Base-by-base conservation (phyloP, 2,113 vertebrate genomes). In the Malurus cyaneus region DNA sequence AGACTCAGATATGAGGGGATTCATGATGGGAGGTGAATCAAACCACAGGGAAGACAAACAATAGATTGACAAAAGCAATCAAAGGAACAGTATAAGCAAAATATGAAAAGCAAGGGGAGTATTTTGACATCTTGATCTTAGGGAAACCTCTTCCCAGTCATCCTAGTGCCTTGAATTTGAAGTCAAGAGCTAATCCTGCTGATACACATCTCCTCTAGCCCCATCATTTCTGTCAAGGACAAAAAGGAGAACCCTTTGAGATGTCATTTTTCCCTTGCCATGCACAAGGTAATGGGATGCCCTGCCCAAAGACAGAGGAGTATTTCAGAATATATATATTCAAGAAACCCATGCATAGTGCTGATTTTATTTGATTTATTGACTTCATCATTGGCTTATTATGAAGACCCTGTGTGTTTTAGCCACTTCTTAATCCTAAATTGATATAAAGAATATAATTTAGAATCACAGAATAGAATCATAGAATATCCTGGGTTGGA, bases 21-120 rank as follows among this genome's bases (percentile, higher is more conserved):
- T 80, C 25, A 18, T 93, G n/a, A 54, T 21, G 39, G n/a, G 65
- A 95, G 56, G 69, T 10, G 71, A 93, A 92, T 94, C 47, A 95
- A 85, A 87, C 41, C 42, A 53, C 70, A 18, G 70, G 49, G 62
- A 42, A 65, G 49, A 39, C 52, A 57, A 92, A 89, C 56, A 83
- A 39, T n/a, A 85, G 56, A 34, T 69, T 86, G 60, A 91, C 23
- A 85, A 95, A 95, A 74, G 34, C 50, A 87, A 76, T 82, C 57
- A 92, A 84, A 62, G 46, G 78, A 78, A 26, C 39, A 36, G 29
- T 78, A 47, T 62, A 87, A 67, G 49, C 34, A 83, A 89, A 78
- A 47, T 74, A 42, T 42, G 77, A 60, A 69, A 71, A 82, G 54
- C 42, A 16, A 47, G 41, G 9, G n/a, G n/a, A 93, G 18, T n/a